These are phyloP conservation scores for Drosophila arizonae DNA, from an alignment of 1,140 invertebrate species.

Conservation along the genomic window DNA sequence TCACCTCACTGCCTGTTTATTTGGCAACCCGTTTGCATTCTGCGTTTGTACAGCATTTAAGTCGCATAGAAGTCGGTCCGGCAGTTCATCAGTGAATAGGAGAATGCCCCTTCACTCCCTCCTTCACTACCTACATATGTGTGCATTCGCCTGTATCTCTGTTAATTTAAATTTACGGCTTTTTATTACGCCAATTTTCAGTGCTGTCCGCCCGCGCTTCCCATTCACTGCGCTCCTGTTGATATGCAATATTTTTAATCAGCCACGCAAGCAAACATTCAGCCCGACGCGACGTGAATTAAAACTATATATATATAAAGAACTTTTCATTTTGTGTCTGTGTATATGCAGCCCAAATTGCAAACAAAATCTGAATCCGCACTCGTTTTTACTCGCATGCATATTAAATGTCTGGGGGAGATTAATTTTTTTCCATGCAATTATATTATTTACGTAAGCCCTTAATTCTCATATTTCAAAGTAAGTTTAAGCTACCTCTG, in stretches of 20 bases:
- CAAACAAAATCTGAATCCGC: too few relatives aligned
- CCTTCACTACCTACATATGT: constrained; percentile 1
- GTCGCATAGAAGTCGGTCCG: constrained; percentile 55
- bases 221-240: constrained; percentile 21
- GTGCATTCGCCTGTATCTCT: constrained; percentile 37
- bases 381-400: too few relatives aligned
- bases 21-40: constrained; percentile 59
- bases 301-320: background rate
- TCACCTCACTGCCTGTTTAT: constrained; percentile 43
- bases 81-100: background rate
- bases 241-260: constrained; percentile 36
- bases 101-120: constrained; percentile 36
- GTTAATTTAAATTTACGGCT: constrained; percentile 69
- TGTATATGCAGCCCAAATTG: too few relatives aligned
- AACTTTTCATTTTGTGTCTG: too few relatives aligned
- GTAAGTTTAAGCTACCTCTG: too few relatives aligned
- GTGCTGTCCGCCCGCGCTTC: constrained; percentile 23
- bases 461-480: too few relatives aligned
- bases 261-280: background rate
- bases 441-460: too few relatives aligned
- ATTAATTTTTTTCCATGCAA: too few relatives aligned
- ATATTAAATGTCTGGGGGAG: too few relatives aligned
- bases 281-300: background rate
- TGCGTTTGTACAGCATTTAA: constrained; percentile 70
- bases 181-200: constrained; percentile 34